Conservation (phyloP, 2,797 vertebrate species). For the Pangasius krempfi region DNA sequence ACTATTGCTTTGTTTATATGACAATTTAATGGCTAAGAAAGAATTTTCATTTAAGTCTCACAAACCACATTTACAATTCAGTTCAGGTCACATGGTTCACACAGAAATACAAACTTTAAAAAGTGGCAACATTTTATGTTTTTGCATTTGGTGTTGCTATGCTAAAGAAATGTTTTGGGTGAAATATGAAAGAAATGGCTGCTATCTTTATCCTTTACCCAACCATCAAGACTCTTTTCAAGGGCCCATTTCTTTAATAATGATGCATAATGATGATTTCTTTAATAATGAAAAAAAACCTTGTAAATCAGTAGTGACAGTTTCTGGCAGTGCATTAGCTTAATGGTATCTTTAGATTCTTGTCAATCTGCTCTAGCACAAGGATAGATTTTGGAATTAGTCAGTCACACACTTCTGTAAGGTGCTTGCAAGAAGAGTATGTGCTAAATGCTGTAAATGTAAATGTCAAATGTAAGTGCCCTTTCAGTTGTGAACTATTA, state of each 20-base stretch:
- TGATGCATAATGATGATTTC: neutral
- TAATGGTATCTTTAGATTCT: neutral
- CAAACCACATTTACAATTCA: neutral
- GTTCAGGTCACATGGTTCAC: neutral
- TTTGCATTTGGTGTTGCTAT: neutral
- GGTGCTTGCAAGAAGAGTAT: neutral
- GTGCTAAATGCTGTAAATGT: neutral
- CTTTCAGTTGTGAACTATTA: neutral
- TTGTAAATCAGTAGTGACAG: neutral
- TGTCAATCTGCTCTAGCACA: neutral
- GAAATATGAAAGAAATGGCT: neutral
- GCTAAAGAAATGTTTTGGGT: neutral
- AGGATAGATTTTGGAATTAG: neutral
- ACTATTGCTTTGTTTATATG: neutral
- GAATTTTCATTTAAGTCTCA: neutral
- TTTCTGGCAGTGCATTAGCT: neutral
- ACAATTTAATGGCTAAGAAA: neutral
- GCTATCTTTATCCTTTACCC: neutral
- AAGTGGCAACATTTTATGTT: neutral
- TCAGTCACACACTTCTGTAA: neutral
- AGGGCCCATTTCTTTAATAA: neutral
- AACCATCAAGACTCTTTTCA: neutral
- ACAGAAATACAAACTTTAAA: neutral
- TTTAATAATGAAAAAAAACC: neutral
- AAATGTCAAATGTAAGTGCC: neutral